Percentiles rank a stretch among this genome's conserved stretches.
Evolutionary conservation across 2,797 vertebrate genomes (phyloP).

Genomic region (Silurus lanzhouensis): DNA sequence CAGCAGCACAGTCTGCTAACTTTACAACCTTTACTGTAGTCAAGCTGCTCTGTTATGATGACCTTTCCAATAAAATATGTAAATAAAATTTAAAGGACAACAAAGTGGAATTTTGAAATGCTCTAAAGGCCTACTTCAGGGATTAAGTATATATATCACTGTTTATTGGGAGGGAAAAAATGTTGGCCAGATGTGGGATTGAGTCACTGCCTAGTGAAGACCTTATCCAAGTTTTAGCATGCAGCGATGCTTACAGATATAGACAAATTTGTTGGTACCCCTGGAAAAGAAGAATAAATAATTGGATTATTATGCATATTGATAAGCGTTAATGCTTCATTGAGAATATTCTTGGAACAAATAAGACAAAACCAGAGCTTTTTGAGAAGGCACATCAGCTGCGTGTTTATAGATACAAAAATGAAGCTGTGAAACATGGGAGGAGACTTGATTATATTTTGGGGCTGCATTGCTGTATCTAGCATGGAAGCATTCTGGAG

Average conservation of each 20-base stretch:
- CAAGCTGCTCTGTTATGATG: conserved; percentile 64
- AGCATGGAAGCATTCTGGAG: too few relatives aligned
- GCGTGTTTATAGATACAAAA: too few relatives aligned
- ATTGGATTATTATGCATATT: too few relatives aligned
- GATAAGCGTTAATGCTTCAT: too few relatives aligned
- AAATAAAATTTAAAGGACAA: conserved; percentile 5
- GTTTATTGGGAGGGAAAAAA: conserved; percentile 58
- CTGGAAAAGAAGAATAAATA: too few relatives aligned
- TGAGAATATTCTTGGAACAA: too few relatives aligned
- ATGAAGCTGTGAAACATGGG: too few relatives aligned
- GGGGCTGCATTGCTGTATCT: too few relatives aligned
- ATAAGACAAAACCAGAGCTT: too few relatives aligned
- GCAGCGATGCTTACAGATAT: neutral
- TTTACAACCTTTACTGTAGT: conserved; percentile 63
- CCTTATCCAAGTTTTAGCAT: conserved; percentile 4
- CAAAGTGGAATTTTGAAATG: conserved; percentile 50
- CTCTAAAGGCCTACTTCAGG: conserved; percentile 54
- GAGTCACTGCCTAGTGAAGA: conserved; percentile 44
- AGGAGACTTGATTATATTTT: too few relatives aligned
- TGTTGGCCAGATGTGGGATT: conserved; percentile 63
- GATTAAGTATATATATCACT: conserved; percentile 56
- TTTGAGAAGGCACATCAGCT: too few relatives aligned
- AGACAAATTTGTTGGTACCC: too few relatives aligned
- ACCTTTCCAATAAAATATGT: conserved; percentile 63
- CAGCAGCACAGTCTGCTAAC: conserved; percentile 60